Base-by-base conservation (phyloP, 2,888 invertebrate genomes). In the Watsonalla binaria region DNA sequence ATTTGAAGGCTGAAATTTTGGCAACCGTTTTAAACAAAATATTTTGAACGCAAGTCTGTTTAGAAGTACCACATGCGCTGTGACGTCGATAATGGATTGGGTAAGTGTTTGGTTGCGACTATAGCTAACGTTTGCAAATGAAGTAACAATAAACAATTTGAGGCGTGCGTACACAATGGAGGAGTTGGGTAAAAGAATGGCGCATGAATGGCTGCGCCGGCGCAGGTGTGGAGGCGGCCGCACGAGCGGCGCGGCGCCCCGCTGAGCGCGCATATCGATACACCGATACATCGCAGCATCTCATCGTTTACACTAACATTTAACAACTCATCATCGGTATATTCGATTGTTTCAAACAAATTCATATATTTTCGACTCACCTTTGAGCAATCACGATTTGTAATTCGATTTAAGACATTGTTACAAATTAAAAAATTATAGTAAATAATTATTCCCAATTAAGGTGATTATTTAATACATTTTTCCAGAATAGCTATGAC, bases 351-450 rank as follows among this genome's bases (percentile, higher is more conserved):
- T 53, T 45, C 56, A 55, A 62, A 64, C 66, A 63, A 66, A 66
- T 51, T 59, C 58, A 53, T 56, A 33, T 54, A 56, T 66, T 64
- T 66, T 54, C 60, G 59, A 61, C 59, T 53, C 55, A 62, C 62
- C 58, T 59, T 62, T 62, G 60, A 63, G 60, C 54, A 54, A 52
- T 58, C 49, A 56, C 55, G 5, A 11, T 42, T 42, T 11, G 11
- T 11, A 42, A 8, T 42, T 6, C 8, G 42, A 42, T 42, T 42
- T 42, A 8, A 5, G 11, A 5, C 11, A 11, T 5, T 42, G 11
- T 42, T 42, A 8, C 8, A 8, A 5, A 11, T 42, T n/a, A n/a
- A n/a, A n/a, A n/a, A 9, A 0, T 37, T 8, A 37, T 37, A 37
- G 9, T 37, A 5, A 37, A 5, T 37, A 37, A 37, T 37, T 37